Evolutionary conservation across 2,888 invertebrate genomes (phyloP).

Genomic region (Phytoseiulus persimilis): DNA sequence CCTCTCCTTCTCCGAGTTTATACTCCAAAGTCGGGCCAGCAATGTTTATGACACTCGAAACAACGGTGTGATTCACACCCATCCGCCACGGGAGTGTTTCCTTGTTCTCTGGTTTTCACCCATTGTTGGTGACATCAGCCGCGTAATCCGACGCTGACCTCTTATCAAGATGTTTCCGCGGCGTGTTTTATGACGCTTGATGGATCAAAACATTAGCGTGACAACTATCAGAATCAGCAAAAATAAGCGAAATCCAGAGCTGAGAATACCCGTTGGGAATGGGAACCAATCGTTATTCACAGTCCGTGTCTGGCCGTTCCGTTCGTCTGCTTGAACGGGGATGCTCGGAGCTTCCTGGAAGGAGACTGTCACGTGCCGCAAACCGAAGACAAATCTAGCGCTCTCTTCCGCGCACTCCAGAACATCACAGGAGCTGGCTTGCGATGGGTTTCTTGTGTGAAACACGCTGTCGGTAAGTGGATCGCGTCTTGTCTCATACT

Average conservation of each 20-base stretch:
- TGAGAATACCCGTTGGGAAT: too few species aligned
- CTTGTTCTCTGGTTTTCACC: too few species aligned
- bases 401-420: not conserved
- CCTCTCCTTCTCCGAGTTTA: not conserved
- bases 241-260: too few species aligned
- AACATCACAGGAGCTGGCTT: not conserved
- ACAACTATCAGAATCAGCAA: too few species aligned
- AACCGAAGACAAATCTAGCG: not conserved
- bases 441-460: constrained; percentile 31
- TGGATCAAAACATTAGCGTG: too few species aligned
- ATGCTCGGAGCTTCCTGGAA: not conserved
- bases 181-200: too few species aligned
- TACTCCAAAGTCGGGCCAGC: not conserved
- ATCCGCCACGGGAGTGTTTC: not conserved
- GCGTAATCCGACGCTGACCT: too few species aligned
- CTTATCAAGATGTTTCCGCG: too few species aligned
- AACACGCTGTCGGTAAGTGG: constrained; percentile 19
- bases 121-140: too few species aligned
- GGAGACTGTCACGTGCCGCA: not conserved
- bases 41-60: not conserved
- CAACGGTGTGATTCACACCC: not conserved
- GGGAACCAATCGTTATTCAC: not conserved
- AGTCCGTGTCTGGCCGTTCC: constrained; percentile 12
- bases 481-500: too few species aligned
- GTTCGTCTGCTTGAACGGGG: constrained; percentile 16